Percentiles rank a stretch among this genome's conserved stretches.
phyloP scores from a whole-genome alignment of 1,140 invertebrate genomes.

The Heliconius himera region DNA sequence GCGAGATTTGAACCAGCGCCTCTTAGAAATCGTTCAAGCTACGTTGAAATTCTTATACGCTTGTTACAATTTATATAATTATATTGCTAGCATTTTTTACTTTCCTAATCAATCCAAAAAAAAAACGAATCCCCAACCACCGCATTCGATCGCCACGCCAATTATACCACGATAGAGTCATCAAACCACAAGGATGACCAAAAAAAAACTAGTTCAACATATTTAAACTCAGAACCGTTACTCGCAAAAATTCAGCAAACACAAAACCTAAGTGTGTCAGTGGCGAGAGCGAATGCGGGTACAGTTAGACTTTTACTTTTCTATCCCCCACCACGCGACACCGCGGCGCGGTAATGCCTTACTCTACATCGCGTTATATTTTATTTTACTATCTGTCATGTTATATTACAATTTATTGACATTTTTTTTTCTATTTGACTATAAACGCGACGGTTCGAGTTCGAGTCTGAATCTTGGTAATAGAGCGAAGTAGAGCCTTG shows the following conservation, averaged over 20 bases:
- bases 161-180: not conserved
- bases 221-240: conserved; percentile 26
- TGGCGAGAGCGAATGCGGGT: conserved; percentile 56
- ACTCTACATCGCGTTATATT: not conserved
- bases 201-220: not conserved
- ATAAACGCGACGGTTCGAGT: too few species aligned
- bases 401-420: not conserved
- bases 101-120: not conserved
- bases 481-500: too few species aligned
- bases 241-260: conserved; percentile 30
- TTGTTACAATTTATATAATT: too few species aligned
- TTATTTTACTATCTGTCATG: not conserved
- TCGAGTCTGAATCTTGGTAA: too few species aligned
- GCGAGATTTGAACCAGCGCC: too few species aligned
- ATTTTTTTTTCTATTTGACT: too few species aligned
- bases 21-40: too few species aligned
- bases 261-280: conserved; percentile 44
- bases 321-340: conserved; percentile 28
- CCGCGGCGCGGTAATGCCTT: not conserved
- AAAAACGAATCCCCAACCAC: not conserved
- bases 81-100: not conserved
- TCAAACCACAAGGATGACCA: not conserved
- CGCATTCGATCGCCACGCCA: too few species aligned
- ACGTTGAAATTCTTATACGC: too few species aligned
- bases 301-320: conserved; percentile 67